A percentile compares a stretch with the other conserved stretches of the same genome.
These are phyloP conservation scores for Oscheius sp. DNA, from an alignment of 2,888 invertebrate genomes.

Conservation along the genomic window DNA sequence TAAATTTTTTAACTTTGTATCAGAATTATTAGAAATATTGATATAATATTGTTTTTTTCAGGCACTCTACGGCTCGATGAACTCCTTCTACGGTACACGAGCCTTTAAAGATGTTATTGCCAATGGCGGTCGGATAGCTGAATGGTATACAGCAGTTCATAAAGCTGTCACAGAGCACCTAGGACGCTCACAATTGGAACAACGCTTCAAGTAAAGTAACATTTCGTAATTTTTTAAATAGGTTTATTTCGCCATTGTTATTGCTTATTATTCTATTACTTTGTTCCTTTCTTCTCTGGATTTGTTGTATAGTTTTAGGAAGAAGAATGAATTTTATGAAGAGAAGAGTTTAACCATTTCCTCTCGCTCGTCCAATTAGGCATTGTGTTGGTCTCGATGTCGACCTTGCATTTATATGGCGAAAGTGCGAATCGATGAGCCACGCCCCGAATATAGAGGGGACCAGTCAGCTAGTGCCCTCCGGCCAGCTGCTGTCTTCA, in stretches of 20 bases:
- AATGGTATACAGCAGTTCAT: slow-evolving; percentile 58
- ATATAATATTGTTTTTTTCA: slow-evolving; percentile 29
- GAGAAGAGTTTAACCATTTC: background rate
- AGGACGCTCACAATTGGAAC: slow-evolving; percentile 36
- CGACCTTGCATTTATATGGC: slow-evolving; percentile 30
- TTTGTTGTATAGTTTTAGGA: background rate
- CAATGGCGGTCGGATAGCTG: slow-evolving; percentile 49
- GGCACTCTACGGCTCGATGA: slow-evolving; percentile 66
- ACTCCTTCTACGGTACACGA: slow-evolving; percentile 64
- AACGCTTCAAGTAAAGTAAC: slow-evolving; percentile 7
- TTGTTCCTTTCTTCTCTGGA: too few species aligned
- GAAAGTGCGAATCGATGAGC: slow-evolving; percentile 28
- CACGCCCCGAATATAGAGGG: slow-evolving; percentile 21
- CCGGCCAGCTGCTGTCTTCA: background rate
- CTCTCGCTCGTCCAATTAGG: slow-evolving; percentile 8
- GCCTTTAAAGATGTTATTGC: slow-evolving; percentile 65
- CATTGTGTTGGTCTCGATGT: slow-evolving; percentile 19
- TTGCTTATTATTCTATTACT: background rate
- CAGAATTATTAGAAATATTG: background rate
- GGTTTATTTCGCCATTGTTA: background rate
- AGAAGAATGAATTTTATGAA: background rate
- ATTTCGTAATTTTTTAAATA: background rate
- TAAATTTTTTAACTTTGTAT: too few species aligned
- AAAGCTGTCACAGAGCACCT: slow-evolving; percentile 50
- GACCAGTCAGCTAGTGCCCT: slow-evolving; percentile 4